Evolutionary conservation across 1,140 invertebrate species (phyloP), one percentile per base, ranked within the genome.

Genomic region (Papilio polyxenes): DNA sequence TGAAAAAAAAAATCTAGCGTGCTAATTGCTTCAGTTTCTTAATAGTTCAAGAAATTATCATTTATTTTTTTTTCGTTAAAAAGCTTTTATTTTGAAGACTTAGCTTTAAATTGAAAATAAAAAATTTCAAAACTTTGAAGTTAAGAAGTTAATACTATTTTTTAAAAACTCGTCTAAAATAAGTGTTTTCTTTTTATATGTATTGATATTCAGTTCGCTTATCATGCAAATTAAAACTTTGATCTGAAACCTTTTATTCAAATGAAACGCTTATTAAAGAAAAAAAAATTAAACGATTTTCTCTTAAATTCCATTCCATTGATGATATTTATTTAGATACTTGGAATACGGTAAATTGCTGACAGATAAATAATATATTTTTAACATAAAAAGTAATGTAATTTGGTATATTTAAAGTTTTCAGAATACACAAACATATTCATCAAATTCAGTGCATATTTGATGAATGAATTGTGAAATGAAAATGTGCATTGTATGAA

Each of bases 181-280:
- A 31, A 76, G 75, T 51, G 9, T 77, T 77, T 49, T 75, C 48
- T 75, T 51, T 53, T 23, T 77, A 31, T 56, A 11, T 77, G 4
- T 23, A 77, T 77, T 31, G 75, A 77, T 77, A 53, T 48, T 76
- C 48, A 31, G 11, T 77, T 77, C 49, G 49, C 44, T 77, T 77
- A 77, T 51, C 75, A 77, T 51, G 20, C 75, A 76, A 77, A 77
- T 56, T 51, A 53, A 77, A 77, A 77, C 44, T 77, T 53, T 53
- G 49, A 77, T 77, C 49, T 53, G 75, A 77, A 77, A 77, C 44
- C 49, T 77, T 77, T 51, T 53, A 37, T 77, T 77, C 23, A 53
- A 51, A 53, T 56, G 48, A 53, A 77, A 48, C 8, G 31, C 48
- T 53, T 53, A 53, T 77, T 77, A 23, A 77, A 44, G 23, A 13